Evolutionary conservation across 2,888 invertebrate species (phyloP).

Genomic region (Palloptera scutellata): DNA sequence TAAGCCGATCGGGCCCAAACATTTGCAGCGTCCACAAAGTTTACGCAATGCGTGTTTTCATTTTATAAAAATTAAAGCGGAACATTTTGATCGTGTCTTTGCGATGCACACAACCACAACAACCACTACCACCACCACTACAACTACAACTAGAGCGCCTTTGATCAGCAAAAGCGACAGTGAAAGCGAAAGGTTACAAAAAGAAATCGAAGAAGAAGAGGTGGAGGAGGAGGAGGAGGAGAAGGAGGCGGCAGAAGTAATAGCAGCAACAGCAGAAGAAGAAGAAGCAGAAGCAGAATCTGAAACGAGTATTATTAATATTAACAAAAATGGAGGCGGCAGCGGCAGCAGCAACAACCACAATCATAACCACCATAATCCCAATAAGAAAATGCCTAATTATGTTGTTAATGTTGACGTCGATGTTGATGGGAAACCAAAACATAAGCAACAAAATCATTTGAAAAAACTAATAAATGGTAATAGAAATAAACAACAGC

Average conservation of each 20-base stretch:
- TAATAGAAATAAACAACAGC: too few species aligned
- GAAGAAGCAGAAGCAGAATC: constrained; percentile 33
- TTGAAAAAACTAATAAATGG: too few species aligned
- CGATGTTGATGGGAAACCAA: background rate
- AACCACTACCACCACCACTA: constrained; percentile 21
- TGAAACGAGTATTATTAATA: constrained; percentile 43
- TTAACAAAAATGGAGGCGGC: constrained; percentile 5
- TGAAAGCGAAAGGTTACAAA: too few species aligned
- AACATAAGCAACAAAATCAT: background rate
- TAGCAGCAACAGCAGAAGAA: constrained; percentile 31
- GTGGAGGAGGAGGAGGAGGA: constrained; percentile 12
- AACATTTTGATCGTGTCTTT: constrained; percentile 42
- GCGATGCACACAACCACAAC: constrained; percentile 31
- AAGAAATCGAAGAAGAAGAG: background rate
- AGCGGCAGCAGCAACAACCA: background rate
- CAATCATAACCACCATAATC: background rate
- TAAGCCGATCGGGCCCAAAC: constrained; percentile 52
- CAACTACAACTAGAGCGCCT: constrained; percentile 15
- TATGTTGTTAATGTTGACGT: constrained; percentile 20
- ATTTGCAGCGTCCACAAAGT: constrained; percentile 44
- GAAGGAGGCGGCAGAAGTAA: constrained; percentile 25
- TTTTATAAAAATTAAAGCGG: constrained; percentile 51
- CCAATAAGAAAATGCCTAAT: too few species aligned
- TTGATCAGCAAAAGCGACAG: too few species aligned
- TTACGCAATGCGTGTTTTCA: constrained; percentile 49